Base-by-base conservation (phyloP, 2,888 invertebrate genomes). In the Drosophila birchii region DNA sequence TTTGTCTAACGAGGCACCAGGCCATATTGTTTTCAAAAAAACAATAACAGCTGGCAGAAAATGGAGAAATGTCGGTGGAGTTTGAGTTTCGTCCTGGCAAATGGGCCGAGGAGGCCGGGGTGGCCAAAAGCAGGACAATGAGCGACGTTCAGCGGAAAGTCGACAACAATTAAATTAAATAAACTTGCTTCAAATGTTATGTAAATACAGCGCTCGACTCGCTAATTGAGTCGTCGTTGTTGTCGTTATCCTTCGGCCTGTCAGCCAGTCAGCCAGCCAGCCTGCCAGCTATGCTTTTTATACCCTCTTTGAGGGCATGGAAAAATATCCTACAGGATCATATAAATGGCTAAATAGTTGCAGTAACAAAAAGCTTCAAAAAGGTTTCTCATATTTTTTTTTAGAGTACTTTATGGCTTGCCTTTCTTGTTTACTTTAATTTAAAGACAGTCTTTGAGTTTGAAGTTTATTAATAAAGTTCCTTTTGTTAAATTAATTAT, bases 111-210 rank as follows among this genome's bases (percentile, higher is more conserved):
- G 23, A 23, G 26, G 26, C 26, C 26, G 26, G 26, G 5, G 39
- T 38, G 59, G 34, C 14, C 16, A 18, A 32, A 47, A 5, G 29
- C 38, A 54, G 26, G 44, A 55, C 74, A 58, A 58, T 64, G 54
- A 53, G 53, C 45, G 26, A 43, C 54, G 55, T 43, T 57, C 39
- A 26, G 68, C 58, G 69, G 44, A 55, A 49, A 75, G 68, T 75
- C 75, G 80, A 78, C 76, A 75, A 76, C 81, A 88, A 81, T 86
- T 76, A 81, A 84, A 88, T 73, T 62, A 77, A 74, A 81, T 77
- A 76, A 84, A 75, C 77, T 79, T 72, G 71, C 81, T 84, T 64
- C 63, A 84, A 88, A 81, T 81, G 70, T 84, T 88, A 78, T 86
- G 85, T 75, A 79, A 88, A 88, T 87, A 76, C 81, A 78, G 54